A percentile compares a stretch with the other conserved stretches of the same genome.
Evolutionary conservation across 53 echinoderm and acorn worm species (phyloP).

Genomic region (Arbacia lixula): DNA sequence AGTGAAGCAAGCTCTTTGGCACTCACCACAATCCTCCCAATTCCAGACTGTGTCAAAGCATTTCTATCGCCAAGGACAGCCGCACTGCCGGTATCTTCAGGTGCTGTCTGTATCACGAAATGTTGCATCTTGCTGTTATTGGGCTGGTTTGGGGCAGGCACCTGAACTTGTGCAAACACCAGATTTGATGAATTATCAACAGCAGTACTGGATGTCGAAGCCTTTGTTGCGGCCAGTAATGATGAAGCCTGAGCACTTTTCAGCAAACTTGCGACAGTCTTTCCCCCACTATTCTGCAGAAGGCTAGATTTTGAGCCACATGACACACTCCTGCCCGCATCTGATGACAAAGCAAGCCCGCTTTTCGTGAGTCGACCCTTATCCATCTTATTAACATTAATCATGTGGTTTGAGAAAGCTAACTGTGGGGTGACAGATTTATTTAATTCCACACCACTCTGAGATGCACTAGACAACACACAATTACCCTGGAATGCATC

Average conservation of each 20-base stretch:
- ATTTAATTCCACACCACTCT: constrained; percentile 13
- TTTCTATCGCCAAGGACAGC: constrained; percentile 1
- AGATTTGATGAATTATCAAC: background rate
- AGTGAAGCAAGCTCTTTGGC: constrained; percentile 20
- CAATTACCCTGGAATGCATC: constrained; percentile 53
- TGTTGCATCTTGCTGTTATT: constrained; percentile 6
- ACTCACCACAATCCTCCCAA: background rate
- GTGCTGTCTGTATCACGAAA: constrained; percentile 5
- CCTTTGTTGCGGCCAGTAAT: constrained; percentile 15
- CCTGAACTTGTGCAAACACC: constrained; percentile 27
- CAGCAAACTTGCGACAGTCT: constrained; percentile 46
- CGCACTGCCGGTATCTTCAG: constrained; percentile 1
- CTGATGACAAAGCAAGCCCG: background rate
- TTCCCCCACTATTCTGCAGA: constrained; percentile 23
- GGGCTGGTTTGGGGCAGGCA: constrained; percentile 1
- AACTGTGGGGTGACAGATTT: background rate
- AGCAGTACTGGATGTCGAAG: constrained; percentile 25
- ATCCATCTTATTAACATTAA: background rate
- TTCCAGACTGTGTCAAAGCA: constrained; percentile 2
- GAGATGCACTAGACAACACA: constrained; percentile 26
- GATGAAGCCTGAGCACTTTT: constrained; percentile 33
- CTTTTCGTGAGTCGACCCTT: constrained; percentile 1
- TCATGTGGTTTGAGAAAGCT: background rate
- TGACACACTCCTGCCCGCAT: background rate
- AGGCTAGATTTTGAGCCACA: constrained; percentile 2